phyloP scores from a whole-genome alignment of 2,888 invertebrate genomes.

The Hesperia comma region DNA sequence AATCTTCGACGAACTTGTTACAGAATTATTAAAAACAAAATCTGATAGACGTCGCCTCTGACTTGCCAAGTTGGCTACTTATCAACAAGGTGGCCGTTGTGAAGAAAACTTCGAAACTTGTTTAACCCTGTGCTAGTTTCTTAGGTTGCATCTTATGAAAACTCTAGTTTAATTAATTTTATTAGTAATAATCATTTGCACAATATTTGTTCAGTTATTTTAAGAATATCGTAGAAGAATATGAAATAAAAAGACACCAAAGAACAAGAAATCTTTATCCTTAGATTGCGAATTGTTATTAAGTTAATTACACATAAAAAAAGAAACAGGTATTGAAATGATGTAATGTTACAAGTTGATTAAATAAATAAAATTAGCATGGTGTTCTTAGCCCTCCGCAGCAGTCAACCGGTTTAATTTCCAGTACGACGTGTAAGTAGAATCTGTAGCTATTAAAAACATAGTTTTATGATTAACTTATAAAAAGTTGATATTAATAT shows the following conservation, averaged over 20 bases:
- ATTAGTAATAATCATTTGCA: too few relatives aligned
- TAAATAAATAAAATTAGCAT: background rate
- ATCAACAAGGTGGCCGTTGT: slow-evolving; percentile 1
- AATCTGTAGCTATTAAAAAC: background rate
- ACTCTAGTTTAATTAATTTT: too few relatives aligned
- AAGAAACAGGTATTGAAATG: too few relatives aligned
- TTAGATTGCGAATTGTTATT: too few relatives aligned
- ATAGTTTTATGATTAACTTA: slow-evolving; percentile 1
- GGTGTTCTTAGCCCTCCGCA: background rate
- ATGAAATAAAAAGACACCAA: too few relatives aligned
- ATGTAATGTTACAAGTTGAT: too few relatives aligned
- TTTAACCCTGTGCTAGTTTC: background rate
- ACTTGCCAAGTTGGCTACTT: slow-evolving; percentile 22
- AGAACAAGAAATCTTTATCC: too few relatives aligned
- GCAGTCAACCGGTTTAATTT: background rate
- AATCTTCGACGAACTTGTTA: slow-evolving; percentile 20
- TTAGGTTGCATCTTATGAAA: background rate
- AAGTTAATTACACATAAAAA: too few relatives aligned
- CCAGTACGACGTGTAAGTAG: background rate
- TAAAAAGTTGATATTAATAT: slow-evolving; percentile 17
- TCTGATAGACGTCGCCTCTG: slow-evolving; percentile 41
- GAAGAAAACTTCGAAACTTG: slow-evolving; percentile 10
- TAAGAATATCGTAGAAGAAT: too few relatives aligned
- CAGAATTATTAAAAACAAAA: slow-evolving; percentile 48
- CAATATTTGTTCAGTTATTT: too few relatives aligned